A percentile compares a stretch with the other conserved stretches of the same genome.
These are phyloP conservation scores for Acronicta psi DNA, from an alignment of 2,888 invertebrate species.

Conservation along the genomic window DNA sequence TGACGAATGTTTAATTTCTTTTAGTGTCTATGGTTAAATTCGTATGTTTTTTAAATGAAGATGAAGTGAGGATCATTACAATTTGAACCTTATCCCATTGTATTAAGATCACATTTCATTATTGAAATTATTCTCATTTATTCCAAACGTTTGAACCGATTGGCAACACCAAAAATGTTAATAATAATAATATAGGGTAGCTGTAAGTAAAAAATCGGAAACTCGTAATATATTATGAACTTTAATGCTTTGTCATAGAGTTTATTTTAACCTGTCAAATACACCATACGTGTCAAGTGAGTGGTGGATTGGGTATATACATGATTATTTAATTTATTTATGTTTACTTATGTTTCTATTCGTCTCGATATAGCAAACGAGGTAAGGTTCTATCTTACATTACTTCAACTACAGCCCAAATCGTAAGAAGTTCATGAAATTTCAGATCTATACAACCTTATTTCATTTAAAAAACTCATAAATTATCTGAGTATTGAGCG, in stretches of 20 bases:
- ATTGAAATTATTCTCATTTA: background rate
- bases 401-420: background rate
- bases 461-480: too few relatives aligned
- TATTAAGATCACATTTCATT: background rate
- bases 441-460: too few relatives aligned
- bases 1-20: too few relatives aligned
- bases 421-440: too few relatives aligned
- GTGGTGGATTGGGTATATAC: slow-evolving; percentile 43
- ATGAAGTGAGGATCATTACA: background rate
- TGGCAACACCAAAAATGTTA: slow-evolving; percentile 33
- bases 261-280: slow-evolving; percentile 26
- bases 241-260: slow-evolving; percentile 17
- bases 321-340: slow-evolving; percentile 36
- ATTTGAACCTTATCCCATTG: background rate
- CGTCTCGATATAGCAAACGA: slow-evolving; percentile 36
- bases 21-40: too few relatives aligned
- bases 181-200: slow-evolving; percentile 19
- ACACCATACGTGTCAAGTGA: slow-evolving; percentile 25
- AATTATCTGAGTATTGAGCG: too few relatives aligned
- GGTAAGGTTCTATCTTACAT: background rate
- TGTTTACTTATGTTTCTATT: slow-evolving; percentile 37
- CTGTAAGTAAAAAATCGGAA: slow-evolving; percentile 11
- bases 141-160: slow-evolving; percentile 7
- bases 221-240: slow-evolving; percentile 9
- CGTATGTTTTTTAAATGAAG: too few relatives aligned